Percentiles rank a stretch among this genome's conserved stretches.
phyloP scores from a whole-genome alignment of 2,888 invertebrate species.

The Caenorhabditis becei region DNA sequence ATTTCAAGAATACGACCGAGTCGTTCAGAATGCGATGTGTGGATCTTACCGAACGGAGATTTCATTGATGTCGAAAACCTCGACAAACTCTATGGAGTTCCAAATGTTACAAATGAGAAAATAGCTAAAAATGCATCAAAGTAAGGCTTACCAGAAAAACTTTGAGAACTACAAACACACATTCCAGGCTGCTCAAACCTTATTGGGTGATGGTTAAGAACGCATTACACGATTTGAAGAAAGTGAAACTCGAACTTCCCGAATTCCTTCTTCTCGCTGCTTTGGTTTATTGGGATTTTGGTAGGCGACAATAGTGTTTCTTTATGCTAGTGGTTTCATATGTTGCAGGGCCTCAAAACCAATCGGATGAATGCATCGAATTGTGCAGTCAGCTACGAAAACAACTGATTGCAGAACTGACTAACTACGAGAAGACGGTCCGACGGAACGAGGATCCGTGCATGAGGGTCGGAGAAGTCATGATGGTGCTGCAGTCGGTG shows the following conservation, averaged over 20 bases:
- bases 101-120: background rate
- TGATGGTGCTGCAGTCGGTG: conserved; percentile 7
- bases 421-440: conserved; percentile 5
- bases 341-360: conserved; percentile 6
- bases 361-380: conserved; percentile 25
- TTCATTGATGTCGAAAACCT: background rate
- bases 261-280: conserved; percentile 18
- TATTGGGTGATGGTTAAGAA: background rate
- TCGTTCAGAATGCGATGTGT: conserved; percentile 14
- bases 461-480: conserved; percentile 5
- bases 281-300: conserved; percentile 27
- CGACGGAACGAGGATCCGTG: background rate
- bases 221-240: background rate
- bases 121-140: background rate
- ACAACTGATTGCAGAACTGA: conserved; percentile 3
- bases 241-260: conserved; percentile 1
- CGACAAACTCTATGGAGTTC: background rate
- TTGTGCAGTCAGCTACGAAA: background rate
- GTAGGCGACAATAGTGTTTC: conserved; percentile 5
- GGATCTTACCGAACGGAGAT: background rate
- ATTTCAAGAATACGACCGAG: background rate
- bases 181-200: background rate
- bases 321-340: background rate
- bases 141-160: background rate
- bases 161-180: background rate